Percentiles rank a stretch among this genome's conserved stretches.
Evolutionary conservation across 2,888 invertebrate genomes (phyloP).

Genomic region (Drosophila sordidula): DNA sequence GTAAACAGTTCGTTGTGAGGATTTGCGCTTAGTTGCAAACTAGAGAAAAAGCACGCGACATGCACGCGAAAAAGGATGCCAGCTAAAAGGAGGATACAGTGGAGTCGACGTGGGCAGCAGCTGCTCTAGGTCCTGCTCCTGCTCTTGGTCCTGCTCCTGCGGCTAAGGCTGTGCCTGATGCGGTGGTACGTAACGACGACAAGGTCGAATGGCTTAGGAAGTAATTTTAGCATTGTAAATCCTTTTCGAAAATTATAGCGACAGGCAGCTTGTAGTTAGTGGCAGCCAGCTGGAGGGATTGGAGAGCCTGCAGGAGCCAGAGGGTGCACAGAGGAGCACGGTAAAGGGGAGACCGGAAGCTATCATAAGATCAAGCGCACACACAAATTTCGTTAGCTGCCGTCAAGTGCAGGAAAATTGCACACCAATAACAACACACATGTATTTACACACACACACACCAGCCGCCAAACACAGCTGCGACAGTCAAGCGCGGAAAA

Average conservation of each 20-base stretch:
- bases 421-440: slow-evolving; percentile 33
- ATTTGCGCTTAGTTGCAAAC: slow-evolving; percentile 71
- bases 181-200: slow-evolving; percentile 64
- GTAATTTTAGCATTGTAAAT: slow-evolving; percentile 80
- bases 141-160: slow-evolving; percentile 6
- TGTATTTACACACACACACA: slow-evolving; percentile 22
- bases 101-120: too few relatives aligned
- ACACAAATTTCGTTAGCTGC: slow-evolving; percentile 68
- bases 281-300: slow-evolving; percentile 39
- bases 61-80: slow-evolving; percentile 27
- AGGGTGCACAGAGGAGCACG: background rate
- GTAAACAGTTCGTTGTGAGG: slow-evolving; percentile 62
- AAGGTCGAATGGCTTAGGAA: slow-evolving; percentile 79
- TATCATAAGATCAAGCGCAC: slow-evolving; percentile 70
- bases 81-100: background rate
- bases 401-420: slow-evolving; percentile 64
- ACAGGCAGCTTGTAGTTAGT: slow-evolving; percentile 78
- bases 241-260: slow-evolving; percentile 79
- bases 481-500: slow-evolving; percentile 55
- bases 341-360: slow-evolving; percentile 30
- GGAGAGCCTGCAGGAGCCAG: background rate
- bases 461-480: slow-evolving; percentile 1
- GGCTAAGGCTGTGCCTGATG: slow-evolving; percentile 22
- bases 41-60: slow-evolving; percentile 25
- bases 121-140: background rate